Percentiles rank a stretch among this genome's conserved stretches.
Conservation (phyloP, 2,113 vertebrate genomes). For the Siniperca chuatsi region DNA sequence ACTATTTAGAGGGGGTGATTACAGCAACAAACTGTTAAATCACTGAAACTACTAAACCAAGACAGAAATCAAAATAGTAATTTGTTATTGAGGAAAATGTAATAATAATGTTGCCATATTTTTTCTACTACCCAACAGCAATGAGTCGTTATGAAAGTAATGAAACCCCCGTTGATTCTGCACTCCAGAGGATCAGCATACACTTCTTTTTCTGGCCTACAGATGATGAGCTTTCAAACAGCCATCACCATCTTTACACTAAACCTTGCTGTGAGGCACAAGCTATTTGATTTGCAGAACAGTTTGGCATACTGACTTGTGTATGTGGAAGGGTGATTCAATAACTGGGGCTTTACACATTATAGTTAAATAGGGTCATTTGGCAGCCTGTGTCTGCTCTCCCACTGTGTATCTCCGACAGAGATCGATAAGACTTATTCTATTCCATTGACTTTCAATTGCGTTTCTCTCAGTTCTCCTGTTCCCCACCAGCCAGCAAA, state of each 20-base stretch:
- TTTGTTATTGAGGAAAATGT: conserved; percentile 52
- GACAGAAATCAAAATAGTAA: conserved; percentile 42
- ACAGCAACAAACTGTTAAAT: conserved; percentile 43
- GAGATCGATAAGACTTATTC: conserved; percentile 76
- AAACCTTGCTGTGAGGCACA: conserved; percentile 39
- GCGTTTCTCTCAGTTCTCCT: conserved; percentile 57
- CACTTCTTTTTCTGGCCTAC: conserved; percentile 17
- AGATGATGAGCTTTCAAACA: conserved; percentile 47
- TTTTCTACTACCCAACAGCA: conserved; percentile 40
- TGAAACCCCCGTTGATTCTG: conserved; percentile 14
- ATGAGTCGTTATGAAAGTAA: conserved; percentile 25
- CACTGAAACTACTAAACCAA: conserved; percentile 43
- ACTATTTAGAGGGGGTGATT: conserved; percentile 44
- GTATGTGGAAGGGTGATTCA: conserved; percentile 46
- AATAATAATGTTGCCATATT: conserved; percentile 42
- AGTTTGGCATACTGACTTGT: conserved; percentile 34
- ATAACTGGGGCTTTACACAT: conserved; percentile 65
- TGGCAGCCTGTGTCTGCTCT: conserved; percentile 53
- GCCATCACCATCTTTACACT: conserved; percentile 24
- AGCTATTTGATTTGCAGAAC: conserved; percentile 54
- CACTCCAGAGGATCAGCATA: conserved; percentile 11
- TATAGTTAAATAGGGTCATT: conserved; percentile 75
- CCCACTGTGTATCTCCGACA: conserved; percentile 49
- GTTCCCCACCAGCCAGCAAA: conserved; percentile 48
- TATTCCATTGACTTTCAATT: conserved; percentile 77